phyloP scores from a whole-genome alignment of 2,797 vertebrate species.

The Premnoplex brunnescens region DNA sequence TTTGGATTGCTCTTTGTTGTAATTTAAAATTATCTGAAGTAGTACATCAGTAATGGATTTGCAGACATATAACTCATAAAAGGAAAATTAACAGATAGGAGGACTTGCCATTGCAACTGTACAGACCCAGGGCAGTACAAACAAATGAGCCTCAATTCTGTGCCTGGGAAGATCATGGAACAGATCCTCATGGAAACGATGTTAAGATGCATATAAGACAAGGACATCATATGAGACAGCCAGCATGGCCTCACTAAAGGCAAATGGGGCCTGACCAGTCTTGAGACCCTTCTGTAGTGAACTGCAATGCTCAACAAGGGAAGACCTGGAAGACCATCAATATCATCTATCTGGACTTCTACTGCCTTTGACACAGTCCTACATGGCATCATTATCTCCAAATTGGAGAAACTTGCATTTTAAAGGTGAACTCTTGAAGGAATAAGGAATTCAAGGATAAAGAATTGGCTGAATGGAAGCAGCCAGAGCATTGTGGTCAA shows the following conservation, averaged over 20 bases:
- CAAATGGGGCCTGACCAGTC: neutral
- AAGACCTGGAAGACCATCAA: neutral
- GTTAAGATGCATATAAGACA: neutral
- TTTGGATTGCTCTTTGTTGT: neutral
- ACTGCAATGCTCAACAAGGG: neutral
- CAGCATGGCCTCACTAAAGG: too few species aligned
- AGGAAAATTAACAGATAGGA: neutral
- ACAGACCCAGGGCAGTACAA: neutral
- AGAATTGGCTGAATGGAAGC: neutral
- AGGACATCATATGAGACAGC: neutral
- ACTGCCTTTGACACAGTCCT: neutral
- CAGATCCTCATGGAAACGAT: neutral
- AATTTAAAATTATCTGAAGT: neutral
- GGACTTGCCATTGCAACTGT: neutral
- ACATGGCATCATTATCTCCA: neutral
- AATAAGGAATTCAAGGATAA: too few species aligned
- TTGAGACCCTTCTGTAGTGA: neutral
- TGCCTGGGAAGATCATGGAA: neutral
- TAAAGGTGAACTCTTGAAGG: neutral
- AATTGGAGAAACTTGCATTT: neutral
- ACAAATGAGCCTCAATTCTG: neutral
- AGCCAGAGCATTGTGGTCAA: neutral
- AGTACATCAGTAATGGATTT: neutral
- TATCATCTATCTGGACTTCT: neutral
- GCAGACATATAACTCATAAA: neutral